These are phyloP conservation scores for Caenorhabditis latens DNA, from an alignment of 1,140 invertebrate genomes.

Conservation along the genomic window DNA sequence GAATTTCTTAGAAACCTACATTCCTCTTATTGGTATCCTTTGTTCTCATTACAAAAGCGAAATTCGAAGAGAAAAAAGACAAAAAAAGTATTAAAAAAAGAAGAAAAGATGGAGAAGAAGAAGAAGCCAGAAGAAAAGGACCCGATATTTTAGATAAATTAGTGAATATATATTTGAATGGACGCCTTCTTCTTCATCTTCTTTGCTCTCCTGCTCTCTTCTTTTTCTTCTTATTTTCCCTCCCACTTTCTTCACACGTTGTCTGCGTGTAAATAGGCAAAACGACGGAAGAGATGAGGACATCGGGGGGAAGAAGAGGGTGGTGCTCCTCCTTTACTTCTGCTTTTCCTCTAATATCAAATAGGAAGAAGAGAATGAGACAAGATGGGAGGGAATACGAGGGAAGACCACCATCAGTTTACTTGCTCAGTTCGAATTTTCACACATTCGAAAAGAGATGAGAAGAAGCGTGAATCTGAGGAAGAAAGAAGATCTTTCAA, in stretches of 20 bases:
- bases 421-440: not conserved
- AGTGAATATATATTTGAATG: constrained; percentile 22
- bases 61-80: not conserved
- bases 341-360: not conserved
- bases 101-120: not conserved
- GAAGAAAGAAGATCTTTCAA: not conserved
- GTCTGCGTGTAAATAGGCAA: constrained; percentile 24
- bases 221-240: not conserved
- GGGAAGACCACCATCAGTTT: not conserved
- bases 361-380: not conserved
- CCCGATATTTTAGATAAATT: constrained; percentile 47
- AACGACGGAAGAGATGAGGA: constrained; percentile 33
- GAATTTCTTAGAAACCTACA: no score
- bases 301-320: not conserved
- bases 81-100: not conserved
- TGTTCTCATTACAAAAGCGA: not conserved
- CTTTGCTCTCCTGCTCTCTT: not conserved
- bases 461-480: not conserved
- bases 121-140: not conserved
- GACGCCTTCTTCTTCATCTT: not conserved
- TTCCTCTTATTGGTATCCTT: not conserved
- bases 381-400: no score
- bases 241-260: not conserved
- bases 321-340: not conserved
- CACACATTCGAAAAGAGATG: not conserved